A percentile compares a stretch with the other conserved stretches of the same genome.
These are phyloP conservation scores for Takifugu ocellatus DNA, from an alignment of 2,797 vertebrate genomes.

Conservation along the genomic window DNA sequence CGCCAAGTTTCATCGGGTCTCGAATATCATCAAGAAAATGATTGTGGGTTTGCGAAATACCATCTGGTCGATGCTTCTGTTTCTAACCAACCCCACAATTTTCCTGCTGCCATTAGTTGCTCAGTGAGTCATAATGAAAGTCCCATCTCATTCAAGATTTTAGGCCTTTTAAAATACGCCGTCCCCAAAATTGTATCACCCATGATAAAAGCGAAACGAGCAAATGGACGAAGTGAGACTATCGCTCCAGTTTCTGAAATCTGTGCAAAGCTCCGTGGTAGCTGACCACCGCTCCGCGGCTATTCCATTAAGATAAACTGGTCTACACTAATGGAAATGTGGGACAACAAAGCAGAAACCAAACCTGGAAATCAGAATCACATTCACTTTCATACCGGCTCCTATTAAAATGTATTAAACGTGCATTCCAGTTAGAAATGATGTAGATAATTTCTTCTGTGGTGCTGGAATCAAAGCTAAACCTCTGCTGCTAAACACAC, in stretches of 20 bases:
- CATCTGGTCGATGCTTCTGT: conserved; percentile 55
- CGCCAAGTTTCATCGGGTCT: conserved; percentile 32
- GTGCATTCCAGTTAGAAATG: conserved; percentile 15
- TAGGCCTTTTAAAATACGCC: conserved; percentile 32
- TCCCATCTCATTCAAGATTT: conserved; percentile 26
- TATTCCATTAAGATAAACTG: conserved; percentile 26
- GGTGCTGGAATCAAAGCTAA: conserved; percentile 20
- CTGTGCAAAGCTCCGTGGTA: conserved; percentile 9
- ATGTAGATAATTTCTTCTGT: conserved; percentile 23
- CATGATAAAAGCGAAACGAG: conserved; percentile 23
- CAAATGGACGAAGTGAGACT: conserved; percentile 5
- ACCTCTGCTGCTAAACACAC: conserved; percentile 21
- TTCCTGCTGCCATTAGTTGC: conserved; percentile 20
- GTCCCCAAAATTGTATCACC: conserved; percentile 19
- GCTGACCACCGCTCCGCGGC: conserved; percentile 10
- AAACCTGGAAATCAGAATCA: too few species aligned
- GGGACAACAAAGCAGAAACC: too few species aligned
- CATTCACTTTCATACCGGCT: conserved; percentile 9
- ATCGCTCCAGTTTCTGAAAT: conserved; percentile 8
- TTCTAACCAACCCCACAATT: conserved; percentile 31
- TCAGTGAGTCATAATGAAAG: conserved; percentile 33
- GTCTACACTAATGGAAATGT: conserved; percentile 16
- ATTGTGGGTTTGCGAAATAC: conserved; percentile 50
- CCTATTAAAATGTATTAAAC: conserved; percentile 32
- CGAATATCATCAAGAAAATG: conserved; percentile 48